Conservation (phyloP, 2,113 vertebrate species). For the Hemiscyllium ocellatum region DNA sequence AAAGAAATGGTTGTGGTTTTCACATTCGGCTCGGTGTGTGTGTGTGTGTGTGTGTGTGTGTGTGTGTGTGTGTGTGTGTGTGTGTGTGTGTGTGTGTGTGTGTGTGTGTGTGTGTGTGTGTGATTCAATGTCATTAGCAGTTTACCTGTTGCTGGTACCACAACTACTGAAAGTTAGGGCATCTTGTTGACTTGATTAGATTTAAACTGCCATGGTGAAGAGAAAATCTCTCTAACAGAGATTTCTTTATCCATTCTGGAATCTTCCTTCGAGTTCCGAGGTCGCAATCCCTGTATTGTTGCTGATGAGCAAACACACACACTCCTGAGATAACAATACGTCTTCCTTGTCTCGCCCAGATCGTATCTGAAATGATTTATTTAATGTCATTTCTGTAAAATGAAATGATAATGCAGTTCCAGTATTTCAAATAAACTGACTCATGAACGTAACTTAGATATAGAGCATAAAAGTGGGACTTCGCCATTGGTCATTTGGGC, state of each 20-base stretch:
- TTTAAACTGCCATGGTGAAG: neutral
- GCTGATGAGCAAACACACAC: neutral
- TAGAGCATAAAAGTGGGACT: too few species aligned
- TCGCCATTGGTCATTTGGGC: too few species aligned
- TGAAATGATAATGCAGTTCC: too few species aligned
- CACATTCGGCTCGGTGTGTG: neutral
- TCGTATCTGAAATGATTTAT: neutral
- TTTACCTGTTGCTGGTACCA: neutral
- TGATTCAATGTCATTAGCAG: neutral
- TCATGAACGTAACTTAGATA: too few species aligned
- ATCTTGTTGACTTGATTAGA: neutral
- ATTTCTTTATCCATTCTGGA: neutral
- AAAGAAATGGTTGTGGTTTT: neutral
- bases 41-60: neutral
- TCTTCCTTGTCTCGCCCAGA: neutral
- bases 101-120: neutral
- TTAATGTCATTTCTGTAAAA: neutral
- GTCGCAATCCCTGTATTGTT: neutral
- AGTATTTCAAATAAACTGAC: too few species aligned
- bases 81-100: neutral
- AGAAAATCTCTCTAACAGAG: neutral
- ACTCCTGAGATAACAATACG: neutral
- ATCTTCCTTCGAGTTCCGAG: neutral
- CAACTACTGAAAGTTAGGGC: neutral
- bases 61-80: neutral